These are phyloP conservation scores for Acanthosepion lycidas DNA, from an alignment of 2,888 invertebrate species.

Conservation along the genomic window DNA sequence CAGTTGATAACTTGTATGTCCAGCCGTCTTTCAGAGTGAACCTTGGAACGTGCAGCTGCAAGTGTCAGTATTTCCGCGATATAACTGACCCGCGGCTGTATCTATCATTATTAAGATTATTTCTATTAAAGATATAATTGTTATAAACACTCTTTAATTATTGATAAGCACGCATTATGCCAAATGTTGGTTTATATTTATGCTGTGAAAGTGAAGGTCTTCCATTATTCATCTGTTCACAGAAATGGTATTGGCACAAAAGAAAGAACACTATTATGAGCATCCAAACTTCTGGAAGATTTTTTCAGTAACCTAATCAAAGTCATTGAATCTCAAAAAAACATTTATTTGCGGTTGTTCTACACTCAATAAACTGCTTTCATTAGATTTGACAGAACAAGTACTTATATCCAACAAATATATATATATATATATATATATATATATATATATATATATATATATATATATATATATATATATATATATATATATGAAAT, in stretches of 20 bases:
- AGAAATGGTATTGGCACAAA: neutral
- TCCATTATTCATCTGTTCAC: neutral
- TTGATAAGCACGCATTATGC: neutral
- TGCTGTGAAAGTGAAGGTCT: neutral
- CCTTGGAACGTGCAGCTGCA: neutral
- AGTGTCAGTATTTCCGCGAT: neutral
- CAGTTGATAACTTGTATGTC: neutral
- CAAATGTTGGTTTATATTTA: neutral
- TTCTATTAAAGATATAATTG: constrained; percentile 10
- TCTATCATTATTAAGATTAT: neutral
- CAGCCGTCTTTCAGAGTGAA: neutral
- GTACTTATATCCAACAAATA: too few species aligned
- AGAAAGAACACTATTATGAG: neutral
- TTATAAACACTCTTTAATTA: neutral
- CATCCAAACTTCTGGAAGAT: neutral
- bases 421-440: too few species aligned
- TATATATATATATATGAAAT: too few species aligned
- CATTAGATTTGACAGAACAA: too few species aligned
- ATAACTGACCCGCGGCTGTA: neutral
- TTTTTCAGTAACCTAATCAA: neutral
- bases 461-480: too few species aligned
- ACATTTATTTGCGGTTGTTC: neutral
- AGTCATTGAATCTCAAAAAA: neutral
- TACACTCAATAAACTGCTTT: too few species aligned
- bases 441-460: too few species aligned